Evolutionary conservation across 2,888 invertebrate genomes (phyloP), one percentile per base, ranked within the genome.

Genomic region (Cetonia aurata): DNA sequence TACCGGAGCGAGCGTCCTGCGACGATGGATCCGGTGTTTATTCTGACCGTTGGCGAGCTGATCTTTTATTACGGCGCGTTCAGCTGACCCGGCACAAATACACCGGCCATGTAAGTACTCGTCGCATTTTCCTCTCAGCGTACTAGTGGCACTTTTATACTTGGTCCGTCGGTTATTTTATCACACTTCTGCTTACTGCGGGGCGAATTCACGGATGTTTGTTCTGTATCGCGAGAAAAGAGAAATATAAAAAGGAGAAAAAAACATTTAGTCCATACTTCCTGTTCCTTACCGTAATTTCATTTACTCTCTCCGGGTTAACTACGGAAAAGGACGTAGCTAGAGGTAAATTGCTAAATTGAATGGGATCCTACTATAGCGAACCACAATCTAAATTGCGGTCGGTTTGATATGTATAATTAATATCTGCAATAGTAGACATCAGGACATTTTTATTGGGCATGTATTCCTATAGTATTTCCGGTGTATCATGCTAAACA

Each of bases 21-120:
- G 31, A 44, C 46, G 59, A 60, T 31, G 59, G 59, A 60, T 44
- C 46, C 44, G 59, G 46, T 60, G 44, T 46, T 60, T 60, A 60
- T 60, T 25, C 31, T 44, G 46, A 60, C 59, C 46, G 59, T 46
- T 25, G 59, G 59, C 59, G 19, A 60, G 59, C 19, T 60, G 59
- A 60, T 46, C 59, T 44, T 60, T 60, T 60, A 60, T 60, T 60
- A 44, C 59, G 25, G 25, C 19, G n/a, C 59, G 31, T 44, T 44
- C 46, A 25, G 31, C 44, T 60, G 59, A 60, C 59, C 59, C 19
- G 31, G 44, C 59, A 25, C 59, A 60, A 55, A 60, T 60, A 46
- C 59, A 60, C n/a, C 46, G 19, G 1, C 59, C 44, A 25, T 60
- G 46, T 60, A 60, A 44, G 46, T 60, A 37, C 37, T 37, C 37